Base-by-base conservation (phyloP, 2,113 vertebrate genomes). In the Dicrurus megarhynchus region DNA sequence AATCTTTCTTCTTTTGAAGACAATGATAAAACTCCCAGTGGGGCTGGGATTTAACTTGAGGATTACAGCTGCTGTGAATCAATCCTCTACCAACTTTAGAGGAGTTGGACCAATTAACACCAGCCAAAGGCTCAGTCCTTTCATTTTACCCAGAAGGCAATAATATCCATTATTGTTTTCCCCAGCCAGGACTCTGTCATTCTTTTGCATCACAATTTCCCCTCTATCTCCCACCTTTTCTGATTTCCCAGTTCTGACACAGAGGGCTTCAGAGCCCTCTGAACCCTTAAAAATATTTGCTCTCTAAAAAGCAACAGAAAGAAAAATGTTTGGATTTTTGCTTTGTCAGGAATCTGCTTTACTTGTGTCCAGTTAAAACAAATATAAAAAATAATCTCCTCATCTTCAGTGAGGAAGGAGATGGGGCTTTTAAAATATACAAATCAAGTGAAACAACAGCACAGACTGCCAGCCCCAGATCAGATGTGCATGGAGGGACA, bases 91-190 rank as follows among this genome's bases (percentile, higher is more conserved):
- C 86, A 89, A 7, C 52, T 78, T 92, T 81, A 75, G 80, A 78
- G 61, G 64, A 92, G 73, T 55, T 89, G 87, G 92, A 64, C 69
- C 92, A 90, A 90, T 95, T 96, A 96, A 93, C 95, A 95, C 83
- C 53, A 91, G 64, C 61, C 84, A 84, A 84, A 44, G 83, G 65
- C 80, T 78, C 37, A 92, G 57, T 49, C 73, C 76, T 92, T 93
- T 93, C 53, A n/a, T 89, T 87, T 81, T 82, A 35, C 57, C 41
- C 84, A 82, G 35, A 93, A 89, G 84, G 84, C 91, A 93, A 71
- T 70, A 87, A 89, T 84, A 89, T 73, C 69, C 76, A 84, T 70
- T 83, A 81, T 83, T 89, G 82, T 18, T 95, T 87, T 89, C 57
- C 80, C 57, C 73, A 90, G 90, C 21, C 71, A 90, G 88, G 7